Conservation (phyloP, 1,140 invertebrate species). For the Physella acuta region DNA sequence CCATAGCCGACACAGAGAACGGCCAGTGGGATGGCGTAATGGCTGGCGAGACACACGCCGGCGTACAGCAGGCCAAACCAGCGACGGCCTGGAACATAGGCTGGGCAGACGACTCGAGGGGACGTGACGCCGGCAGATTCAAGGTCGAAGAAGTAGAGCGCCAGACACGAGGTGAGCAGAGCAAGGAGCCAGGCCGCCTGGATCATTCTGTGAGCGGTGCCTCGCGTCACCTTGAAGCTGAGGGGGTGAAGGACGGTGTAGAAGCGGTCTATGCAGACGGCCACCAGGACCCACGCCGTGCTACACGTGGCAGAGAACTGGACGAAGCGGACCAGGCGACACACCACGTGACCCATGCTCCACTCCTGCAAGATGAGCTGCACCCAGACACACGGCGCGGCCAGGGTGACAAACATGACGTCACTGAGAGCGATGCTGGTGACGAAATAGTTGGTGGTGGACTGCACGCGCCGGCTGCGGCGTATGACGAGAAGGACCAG, state of each 20-base stretch:
- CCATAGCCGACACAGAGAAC: constrained; percentile 32
- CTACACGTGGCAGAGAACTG: constrained; percentile 34
- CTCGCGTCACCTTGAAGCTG: constrained; percentile 51
- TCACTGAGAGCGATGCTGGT: constrained; percentile 41
- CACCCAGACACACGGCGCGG: constrained; percentile 38
- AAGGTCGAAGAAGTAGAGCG: constrained; percentile 41
- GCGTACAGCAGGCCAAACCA: constrained; percentile 36
- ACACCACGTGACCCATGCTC: constrained; percentile 41
- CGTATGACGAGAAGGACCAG: constrained; percentile 50
- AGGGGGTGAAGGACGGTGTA: constrained; percentile 53
- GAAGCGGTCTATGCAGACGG: constrained; percentile 47
- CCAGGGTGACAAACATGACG: constrained; percentile 29
- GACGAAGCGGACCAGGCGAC: constrained; percentile 42
- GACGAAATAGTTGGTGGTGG: constrained; percentile 55
- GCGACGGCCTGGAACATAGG: constrained; percentile 29
- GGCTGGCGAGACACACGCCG: constrained; percentile 26
- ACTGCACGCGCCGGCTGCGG: constrained; percentile 48
- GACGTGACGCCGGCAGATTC: neutral
- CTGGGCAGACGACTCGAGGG: constrained; percentile 29
- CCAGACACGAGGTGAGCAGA: constrained; percentile 29
- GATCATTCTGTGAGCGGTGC: constrained; percentile 47
- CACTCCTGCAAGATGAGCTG: constrained; percentile 34
- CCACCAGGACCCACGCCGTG: constrained; percentile 38
- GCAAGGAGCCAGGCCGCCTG: constrained; percentile 31
- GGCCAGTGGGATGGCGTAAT: constrained; percentile 35